Evolutionary conservation across 2,888 invertebrate species (phyloP).

Genomic region (Drosophila prolongata): DNA sequence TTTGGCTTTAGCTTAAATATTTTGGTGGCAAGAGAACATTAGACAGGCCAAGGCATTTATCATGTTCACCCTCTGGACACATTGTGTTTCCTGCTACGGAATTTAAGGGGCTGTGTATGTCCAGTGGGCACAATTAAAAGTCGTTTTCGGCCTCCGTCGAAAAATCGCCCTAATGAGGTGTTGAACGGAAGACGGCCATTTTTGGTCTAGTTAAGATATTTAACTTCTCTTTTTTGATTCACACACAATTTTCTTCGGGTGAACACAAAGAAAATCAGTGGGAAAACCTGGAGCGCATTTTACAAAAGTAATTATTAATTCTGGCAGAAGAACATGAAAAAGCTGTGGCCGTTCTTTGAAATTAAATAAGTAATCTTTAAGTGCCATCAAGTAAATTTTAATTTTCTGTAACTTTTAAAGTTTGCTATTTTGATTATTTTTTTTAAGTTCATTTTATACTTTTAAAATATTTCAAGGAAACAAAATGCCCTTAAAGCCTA

Average conservation of each 20-base stretch:
- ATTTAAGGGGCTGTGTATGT: constrained; percentile 35
- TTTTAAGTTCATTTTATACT: neutral
- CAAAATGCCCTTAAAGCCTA: neutral
- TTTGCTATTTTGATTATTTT: neutral
- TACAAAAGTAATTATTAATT: constrained; percentile 6
- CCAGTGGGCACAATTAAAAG: constrained; percentile 73
- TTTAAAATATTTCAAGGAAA: neutral
- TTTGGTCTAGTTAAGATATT: constrained; percentile 55
- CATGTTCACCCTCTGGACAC: constrained; percentile 51
- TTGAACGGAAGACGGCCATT: constrained; percentile 62
- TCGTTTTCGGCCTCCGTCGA: constrained; percentile 58
- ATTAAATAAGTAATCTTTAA: no score
- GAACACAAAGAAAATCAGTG: constrained; percentile 2
- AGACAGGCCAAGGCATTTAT: constrained; percentile 55
- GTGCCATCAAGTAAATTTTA: no score
- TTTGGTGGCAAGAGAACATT: constrained; percentile 23
- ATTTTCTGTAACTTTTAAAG: no score
- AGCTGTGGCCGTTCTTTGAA: no score
- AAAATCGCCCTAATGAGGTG: constrained; percentile 70
- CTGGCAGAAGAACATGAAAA: neutral
- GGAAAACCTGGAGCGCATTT: constrained; percentile 17
- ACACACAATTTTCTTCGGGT: constrained; percentile 21
- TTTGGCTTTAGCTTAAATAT: constrained; percentile 23
- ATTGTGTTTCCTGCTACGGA: constrained; percentile 26
- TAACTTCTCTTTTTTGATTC: constrained; percentile 25